Conservation (phyloP, 2,888 invertebrate genomes). For the Drosophila trichaetosa region DNA sequence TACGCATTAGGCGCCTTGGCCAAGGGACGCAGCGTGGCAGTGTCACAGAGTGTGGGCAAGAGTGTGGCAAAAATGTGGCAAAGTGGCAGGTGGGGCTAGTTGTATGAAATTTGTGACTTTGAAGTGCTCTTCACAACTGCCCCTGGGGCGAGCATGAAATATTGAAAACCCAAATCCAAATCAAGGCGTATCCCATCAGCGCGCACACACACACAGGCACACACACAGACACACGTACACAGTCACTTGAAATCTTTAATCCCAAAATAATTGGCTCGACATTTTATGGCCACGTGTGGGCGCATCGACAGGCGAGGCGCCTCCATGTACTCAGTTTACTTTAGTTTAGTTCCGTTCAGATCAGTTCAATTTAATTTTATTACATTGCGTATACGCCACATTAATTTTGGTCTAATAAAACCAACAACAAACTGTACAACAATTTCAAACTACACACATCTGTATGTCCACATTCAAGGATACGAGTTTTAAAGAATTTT, state of each 20-base stretch:
- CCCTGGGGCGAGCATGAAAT: constrained; percentile 40
- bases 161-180: constrained; percentile 40
- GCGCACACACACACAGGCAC: not conserved
- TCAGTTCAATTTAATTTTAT: constrained; percentile 64
- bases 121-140: constrained; percentile 43
- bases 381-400: constrained; percentile 63
- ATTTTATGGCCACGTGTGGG: constrained; percentile 54
- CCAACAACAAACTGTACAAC: constrained; percentile 42
- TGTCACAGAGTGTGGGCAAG: no score
- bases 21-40: constrained; percentile 2
- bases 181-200: constrained; percentile 5
- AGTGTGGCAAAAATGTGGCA: not conserved
- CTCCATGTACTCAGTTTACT: constrained; percentile 5
- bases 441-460: constrained; percentile 36
- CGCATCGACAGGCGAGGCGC: not conserved
- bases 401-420: constrained; percentile 70
- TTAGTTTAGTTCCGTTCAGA: constrained; percentile 45
- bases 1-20: constrained; percentile 47
- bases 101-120: constrained; percentile 33
- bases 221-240: not conserved
- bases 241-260: constrained; percentile 54
- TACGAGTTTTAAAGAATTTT: constrained; percentile 36
- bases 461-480: constrained; percentile 34
- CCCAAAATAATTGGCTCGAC: constrained; percentile 65
- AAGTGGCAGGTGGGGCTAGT: constrained; percentile 17